phyloP scores from a whole-genome alignment of 2,113 vertebrate species.

The Seriola rivoliana region DNA sequence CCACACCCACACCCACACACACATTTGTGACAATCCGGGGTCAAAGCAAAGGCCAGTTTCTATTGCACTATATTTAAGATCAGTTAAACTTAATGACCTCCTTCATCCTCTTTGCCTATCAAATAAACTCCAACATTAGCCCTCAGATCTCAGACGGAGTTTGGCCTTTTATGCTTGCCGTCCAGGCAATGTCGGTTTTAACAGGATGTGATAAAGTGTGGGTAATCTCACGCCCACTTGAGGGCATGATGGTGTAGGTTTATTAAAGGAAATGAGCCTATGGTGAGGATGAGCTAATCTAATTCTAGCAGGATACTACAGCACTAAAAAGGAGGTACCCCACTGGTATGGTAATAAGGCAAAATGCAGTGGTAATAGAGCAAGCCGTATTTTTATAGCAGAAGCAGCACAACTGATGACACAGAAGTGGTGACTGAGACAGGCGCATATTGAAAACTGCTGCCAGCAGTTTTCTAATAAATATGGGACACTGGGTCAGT shows the following conservation, averaged over 20 bases:
- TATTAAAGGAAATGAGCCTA: constrained; percentile 74
- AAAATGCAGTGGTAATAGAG: constrained; percentile 32
- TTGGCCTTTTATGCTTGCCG: constrained; percentile 69
- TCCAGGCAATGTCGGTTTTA: constrained; percentile 65
- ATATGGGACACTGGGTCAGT: constrained; percentile 27
- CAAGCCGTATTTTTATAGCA: constrained; percentile 30
- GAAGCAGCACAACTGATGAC: constrained; percentile 6
- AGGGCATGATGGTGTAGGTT: constrained; percentile 76
- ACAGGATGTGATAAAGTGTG: constrained; percentile 75
- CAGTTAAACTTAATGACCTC: constrained; percentile 79
- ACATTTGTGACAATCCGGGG: constrained; percentile 28
- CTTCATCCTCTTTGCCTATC: constrained; percentile 63
- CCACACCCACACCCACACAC: constrained; percentile 14
- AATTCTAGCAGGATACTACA: constrained; percentile 46
- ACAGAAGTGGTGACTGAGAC: background rate
- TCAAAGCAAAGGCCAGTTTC: constrained; percentile 58
- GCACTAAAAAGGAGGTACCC: constrained; percentile 46
- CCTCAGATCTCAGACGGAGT: constrained; percentile 26
- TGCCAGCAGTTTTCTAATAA: constrained; percentile 20
- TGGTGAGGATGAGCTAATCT: constrained; percentile 50
- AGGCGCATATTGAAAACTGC: background rate
- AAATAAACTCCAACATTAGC: constrained; percentile 73
- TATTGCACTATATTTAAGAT: constrained; percentile 69
- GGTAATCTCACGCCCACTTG: constrained; percentile 78
- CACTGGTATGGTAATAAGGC: constrained; percentile 32